A percentile compares a stretch with the other conserved stretches of the same genome.
Evolutionary conservation across 2,888 invertebrate genomes (phyloP).

Genomic region (Acronicta leporina): DNA sequence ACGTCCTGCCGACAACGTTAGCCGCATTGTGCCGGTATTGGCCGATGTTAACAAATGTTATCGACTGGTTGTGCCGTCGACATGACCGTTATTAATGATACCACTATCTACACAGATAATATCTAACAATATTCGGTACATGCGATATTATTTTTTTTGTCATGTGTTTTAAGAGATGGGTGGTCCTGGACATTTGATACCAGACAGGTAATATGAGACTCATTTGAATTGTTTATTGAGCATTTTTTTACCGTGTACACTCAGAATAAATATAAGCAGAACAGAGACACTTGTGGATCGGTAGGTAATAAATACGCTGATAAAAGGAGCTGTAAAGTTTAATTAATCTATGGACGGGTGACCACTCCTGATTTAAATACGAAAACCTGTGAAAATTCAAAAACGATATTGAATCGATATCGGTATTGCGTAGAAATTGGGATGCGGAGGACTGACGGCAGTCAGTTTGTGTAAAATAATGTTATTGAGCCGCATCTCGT

Average conservation of each 20-base stretch:
- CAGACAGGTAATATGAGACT: slow-evolving; percentile 7
- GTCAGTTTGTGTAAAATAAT: no score
- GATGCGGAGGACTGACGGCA: no score
- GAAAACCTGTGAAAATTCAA: no score
- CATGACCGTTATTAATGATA: slow-evolving; percentile 74
- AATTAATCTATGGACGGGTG: no score
- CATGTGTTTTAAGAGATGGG: slow-evolving; percentile 49
- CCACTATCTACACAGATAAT: slow-evolving; percentile 58
- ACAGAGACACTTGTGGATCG: no score
- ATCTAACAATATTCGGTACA: slow-evolving; percentile 62
- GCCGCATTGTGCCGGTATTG: slow-evolving; percentile 60
- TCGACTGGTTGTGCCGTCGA: slow-evolving; percentile 63
- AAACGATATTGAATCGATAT: no score
- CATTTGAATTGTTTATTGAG: background rate
- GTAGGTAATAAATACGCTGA: no score
- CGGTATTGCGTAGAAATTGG: no score
- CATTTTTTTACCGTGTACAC: background rate
- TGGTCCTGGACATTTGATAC: slow-evolving; percentile 45
- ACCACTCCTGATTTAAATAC: no score
- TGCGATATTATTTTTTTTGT: slow-evolving; percentile 60
- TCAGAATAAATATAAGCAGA: no score
- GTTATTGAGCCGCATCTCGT: no score
- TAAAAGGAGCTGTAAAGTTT: no score
- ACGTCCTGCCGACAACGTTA: slow-evolving; percentile 40
- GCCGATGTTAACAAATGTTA: slow-evolving; percentile 76